Base-by-base conservation (phyloP, 2,113 vertebrate species). In the Telmatochromis brachygnathus region DNA sequence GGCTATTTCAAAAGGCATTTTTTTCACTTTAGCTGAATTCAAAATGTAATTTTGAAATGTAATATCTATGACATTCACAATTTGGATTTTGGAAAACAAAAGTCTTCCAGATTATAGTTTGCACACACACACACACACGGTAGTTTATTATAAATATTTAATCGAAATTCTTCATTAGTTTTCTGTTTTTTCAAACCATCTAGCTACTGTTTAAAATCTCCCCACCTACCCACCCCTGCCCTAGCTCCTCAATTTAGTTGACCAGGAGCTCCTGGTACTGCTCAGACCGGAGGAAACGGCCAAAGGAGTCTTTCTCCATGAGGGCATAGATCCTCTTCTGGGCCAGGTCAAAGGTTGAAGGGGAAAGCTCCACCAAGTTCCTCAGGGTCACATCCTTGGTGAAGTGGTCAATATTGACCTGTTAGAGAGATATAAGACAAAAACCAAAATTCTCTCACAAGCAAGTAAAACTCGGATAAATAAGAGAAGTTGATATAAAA, bases 221-320 rank as follows among this genome's bases (percentile, higher is more conserved):
- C 49, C 83, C 17, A 65, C 73, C 82, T 55, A 19, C 1, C 26
- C 70, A 77, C 45, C 39, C 75, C 87, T 70, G 53, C 53, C 53
- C 80, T 47, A 12, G 13, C 81, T 42, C 60, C 21, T 54, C 51
- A 2, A 56, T 92, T 94, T 94, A 94, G 89, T 95, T 94, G 87
- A 94, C 94, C 91, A 95, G 88, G 39, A 99, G 94, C 89, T 98
- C 97, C 85, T 97, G 97, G 93, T 97, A 99, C 84, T 97, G 95
- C 73, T 97, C 97, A 2, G 98, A 98, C 51, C 97, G 97, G 91
- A 99, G 95, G 89, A 98, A 99, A 89, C 98, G 98, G 12, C 97
- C 97, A 19, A 99, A 97, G 13, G 98, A 99, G 94, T 99, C 98
- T 92, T 99, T 99, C 94, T 99, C 98, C 99, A 99, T 99, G 94